Conservation (phyloP, 2,888 invertebrate species). For the Meteorus colon region DNA sequence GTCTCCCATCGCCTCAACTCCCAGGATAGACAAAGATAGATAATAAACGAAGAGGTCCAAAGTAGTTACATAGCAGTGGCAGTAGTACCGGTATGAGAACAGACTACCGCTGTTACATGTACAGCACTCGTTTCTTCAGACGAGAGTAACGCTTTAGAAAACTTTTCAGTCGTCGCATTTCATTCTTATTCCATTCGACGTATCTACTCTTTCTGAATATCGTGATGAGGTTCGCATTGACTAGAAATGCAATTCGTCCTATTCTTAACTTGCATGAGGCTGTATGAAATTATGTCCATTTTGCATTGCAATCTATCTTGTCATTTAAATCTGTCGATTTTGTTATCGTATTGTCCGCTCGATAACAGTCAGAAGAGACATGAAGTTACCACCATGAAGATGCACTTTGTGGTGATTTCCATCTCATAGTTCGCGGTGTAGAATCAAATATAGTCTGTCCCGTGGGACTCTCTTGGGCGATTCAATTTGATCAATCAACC, state of each 20-base stretch:
- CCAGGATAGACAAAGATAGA: constrained; percentile 40
- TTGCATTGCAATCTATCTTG: no score
- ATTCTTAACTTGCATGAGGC: no score
- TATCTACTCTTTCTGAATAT: not conserved
- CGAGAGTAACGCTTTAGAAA: not conserved
- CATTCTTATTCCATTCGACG: no score
- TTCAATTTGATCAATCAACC: constrained; percentile 69
- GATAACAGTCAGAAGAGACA: constrained; percentile 9
- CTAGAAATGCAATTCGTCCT: no score
- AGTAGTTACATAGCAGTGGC: constrained; percentile 15
- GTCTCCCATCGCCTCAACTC: constrained; percentile 30
- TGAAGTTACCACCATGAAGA: constrained; percentile 8
- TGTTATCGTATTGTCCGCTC: constrained; percentile 25
- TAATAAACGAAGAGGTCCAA: constrained; percentile 17
- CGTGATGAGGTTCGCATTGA: not conserved
- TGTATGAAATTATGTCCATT: no score
- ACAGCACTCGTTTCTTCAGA: not conserved
- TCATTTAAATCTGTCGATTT: not conserved
- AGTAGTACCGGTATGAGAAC: not conserved
- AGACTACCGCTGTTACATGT: not conserved
- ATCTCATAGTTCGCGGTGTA: constrained; percentile 51
- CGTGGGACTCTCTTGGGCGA: constrained; percentile 59
- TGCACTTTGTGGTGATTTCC: constrained; percentile 44
- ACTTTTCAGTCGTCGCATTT: not conserved
- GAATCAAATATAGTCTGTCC: constrained; percentile 55